Percentiles rank a stretch among this genome's conserved stretches.
phyloP scores from a whole-genome alignment of 2,888 invertebrate genomes.

The Acleris laterana region DNA sequence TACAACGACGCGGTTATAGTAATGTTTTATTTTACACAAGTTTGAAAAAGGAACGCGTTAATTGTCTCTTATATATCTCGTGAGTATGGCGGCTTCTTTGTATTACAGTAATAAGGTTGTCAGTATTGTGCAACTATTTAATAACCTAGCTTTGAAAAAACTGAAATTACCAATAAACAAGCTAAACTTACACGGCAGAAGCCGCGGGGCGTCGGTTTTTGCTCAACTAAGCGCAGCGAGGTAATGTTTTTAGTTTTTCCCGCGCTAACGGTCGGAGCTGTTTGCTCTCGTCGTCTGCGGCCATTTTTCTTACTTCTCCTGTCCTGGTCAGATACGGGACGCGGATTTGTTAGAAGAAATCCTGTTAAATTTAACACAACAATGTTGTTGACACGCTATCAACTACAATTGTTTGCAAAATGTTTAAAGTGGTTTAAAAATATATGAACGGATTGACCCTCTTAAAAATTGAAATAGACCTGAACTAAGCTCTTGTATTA shows the following conservation, averaged over 20 bases:
- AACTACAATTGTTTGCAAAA: too few relatives aligned
- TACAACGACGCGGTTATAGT: too few relatives aligned
- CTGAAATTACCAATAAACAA: not conserved
- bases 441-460: too few relatives aligned
- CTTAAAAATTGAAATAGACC: too few relatives aligned
- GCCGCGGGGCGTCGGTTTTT: slow-evolving; percentile 14
- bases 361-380: slow-evolving; percentile 13
- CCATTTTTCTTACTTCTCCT: slow-evolving; percentile 33
- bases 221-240: slow-evolving; percentile 10
- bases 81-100: too few relatives aligned
- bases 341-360: slow-evolving; percentile 8
- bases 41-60: too few relatives aligned
- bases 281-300: slow-evolving; percentile 29
- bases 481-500: too few relatives aligned
- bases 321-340: slow-evolving; percentile 21
- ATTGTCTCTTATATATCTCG: too few relatives aligned
- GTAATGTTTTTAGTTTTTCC: slow-evolving; percentile 32
- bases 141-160: too few relatives aligned
- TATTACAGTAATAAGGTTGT: too few relatives aligned
- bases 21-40: too few relatives aligned
- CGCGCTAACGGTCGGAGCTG: slow-evolving; percentile 25
- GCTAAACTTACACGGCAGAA: not conserved
- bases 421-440: not conserved
- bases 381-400: not conserved
- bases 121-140: too few relatives aligned